Base-by-base conservation (phyloP, 2,797 vertebrate genomes). In the Manis javanica region DNA sequence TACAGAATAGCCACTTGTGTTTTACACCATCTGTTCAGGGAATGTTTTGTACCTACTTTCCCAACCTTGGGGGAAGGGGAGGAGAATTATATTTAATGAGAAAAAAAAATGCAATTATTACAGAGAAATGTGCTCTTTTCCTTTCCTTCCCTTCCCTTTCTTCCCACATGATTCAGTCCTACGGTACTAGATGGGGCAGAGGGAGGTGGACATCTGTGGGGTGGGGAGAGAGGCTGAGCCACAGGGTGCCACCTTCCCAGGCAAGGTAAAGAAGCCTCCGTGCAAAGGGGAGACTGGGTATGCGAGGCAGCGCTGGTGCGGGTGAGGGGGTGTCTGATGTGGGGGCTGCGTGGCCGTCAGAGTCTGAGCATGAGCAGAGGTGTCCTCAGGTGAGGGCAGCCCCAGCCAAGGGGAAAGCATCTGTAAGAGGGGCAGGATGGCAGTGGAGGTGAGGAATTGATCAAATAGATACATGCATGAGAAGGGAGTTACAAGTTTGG, bases 1-100 rank as follows among this genome's bases (percentile, higher is more conserved):
- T 82, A 71, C 34, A 66, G 68, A 95, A 26, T 46, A 79, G 82
- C 84, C 94, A 69, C 63, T 96, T 46, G 37, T 24, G 66, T 61
- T 78, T 63, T 34, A 26, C 1, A 31, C 95, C 93, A 94, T 95
- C 92, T 96, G 87, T 66, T 88, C 66, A 89, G 92, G 49, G 84
- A 83, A 88, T 68, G 49, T 66, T 83, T 79, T 86, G 24, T 93
- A 79, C 39, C 34, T 61, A 29, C 26, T 46, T 18, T 81, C n/a
- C 85, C 84, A 82, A 95, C 68, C 82, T 91, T 49, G 2, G 0
- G 19, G 68, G 26, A 42, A 39, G 64, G n/a, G 91, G 31, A 77
- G 46, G 34, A 26, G 49, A 78, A 69, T 55, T 18, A 1, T 66
- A 31, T 37, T 79, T 69, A 64, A 96, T 39, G 31, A 77, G 57